A percentile compares a stretch with the other conserved stretches of the same genome.
phyloP scores from a whole-genome alignment of 2,113 vertebrate genomes.

The Notothenia coriiceps region DNA sequence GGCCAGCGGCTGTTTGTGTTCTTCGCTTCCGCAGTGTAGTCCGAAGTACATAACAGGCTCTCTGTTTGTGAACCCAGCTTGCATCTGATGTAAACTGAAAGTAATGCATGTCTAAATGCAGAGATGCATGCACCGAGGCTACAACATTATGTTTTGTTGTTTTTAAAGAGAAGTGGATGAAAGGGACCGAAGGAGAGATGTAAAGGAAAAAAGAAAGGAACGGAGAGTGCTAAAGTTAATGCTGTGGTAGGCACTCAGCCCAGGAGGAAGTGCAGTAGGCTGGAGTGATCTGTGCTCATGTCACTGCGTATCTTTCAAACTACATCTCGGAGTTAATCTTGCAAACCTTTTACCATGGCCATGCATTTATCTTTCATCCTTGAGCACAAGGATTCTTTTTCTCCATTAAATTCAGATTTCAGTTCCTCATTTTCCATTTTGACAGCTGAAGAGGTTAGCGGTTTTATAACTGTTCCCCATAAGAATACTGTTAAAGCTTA shows the following conservation, averaged over 20 bases:
- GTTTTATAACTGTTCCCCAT: conserved; percentile 53
- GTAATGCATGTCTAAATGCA: conserved; percentile 54
- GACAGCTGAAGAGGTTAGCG: conserved; percentile 39
- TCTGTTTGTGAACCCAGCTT: conserved; percentile 22
- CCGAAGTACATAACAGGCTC: conserved; percentile 33
- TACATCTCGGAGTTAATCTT: conserved; percentile 49
- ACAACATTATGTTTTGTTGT: conserved; percentile 37
- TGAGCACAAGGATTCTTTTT: conserved; percentile 22
- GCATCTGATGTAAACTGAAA: conserved; percentile 58
- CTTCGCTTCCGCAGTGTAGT: conserved; percentile 34
- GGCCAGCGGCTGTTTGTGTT: conserved; percentile 67
- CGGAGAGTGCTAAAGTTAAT: conserved; percentile 44
- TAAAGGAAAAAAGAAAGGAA: background rate
- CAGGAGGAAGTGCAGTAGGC: conserved; percentile 65
- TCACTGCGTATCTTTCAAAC: conserved; percentile 67
- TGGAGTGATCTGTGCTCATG: conserved; percentile 68
- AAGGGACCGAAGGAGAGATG: conserved; percentile 37
- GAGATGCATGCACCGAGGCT: conserved; percentile 31
- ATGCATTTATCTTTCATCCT: conserved; percentile 51
- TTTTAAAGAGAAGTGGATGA: conserved; percentile 48
- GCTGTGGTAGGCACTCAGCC: conserved; percentile 47
- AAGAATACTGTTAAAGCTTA: conserved; percentile 50
- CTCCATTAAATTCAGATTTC: conserved; percentile 23
- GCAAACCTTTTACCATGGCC: conserved; percentile 33
- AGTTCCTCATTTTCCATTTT: conserved; percentile 46